A percentile compares a stretch with the other conserved stretches of the same genome.
Conservation (phyloP, 1,140 invertebrate genomes). For the Drosophila cardini region DNA sequence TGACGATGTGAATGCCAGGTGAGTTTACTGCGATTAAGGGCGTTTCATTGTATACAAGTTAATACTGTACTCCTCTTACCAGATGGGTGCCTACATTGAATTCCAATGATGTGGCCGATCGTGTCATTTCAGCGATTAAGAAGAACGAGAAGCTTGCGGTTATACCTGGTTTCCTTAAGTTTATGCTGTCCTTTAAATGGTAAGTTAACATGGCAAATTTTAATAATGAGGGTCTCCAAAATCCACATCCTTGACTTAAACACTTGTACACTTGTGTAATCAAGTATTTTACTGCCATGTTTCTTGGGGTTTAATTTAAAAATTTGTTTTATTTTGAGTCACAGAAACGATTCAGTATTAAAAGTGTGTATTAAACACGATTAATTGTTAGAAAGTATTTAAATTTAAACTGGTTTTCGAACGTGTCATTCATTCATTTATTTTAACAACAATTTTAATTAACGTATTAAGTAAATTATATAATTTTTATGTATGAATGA, state of each 20-base stretch:
- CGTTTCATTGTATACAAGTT: not conserved
- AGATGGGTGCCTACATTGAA: conserved; percentile 93
- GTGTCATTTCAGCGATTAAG: conserved; percentile 92
- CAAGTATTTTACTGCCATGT: not conserved
- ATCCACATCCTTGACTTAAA: conserved; percentile 10
- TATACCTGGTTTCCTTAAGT: conserved; percentile 90
- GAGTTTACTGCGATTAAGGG: conserved; percentile 61
- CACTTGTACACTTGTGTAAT: not conserved
- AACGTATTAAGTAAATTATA: too few relatives aligned
- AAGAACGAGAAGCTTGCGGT: conserved; percentile 92
- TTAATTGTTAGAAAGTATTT: not conserved
- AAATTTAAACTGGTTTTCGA: not conserved
- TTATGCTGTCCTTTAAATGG: conserved; percentile 89
- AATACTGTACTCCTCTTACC: conserved; percentile 51
- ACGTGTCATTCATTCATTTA: too few relatives aligned
- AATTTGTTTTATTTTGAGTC: too few relatives aligned
- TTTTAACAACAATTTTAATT: too few relatives aligned
- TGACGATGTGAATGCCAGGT: conserved; percentile 93
- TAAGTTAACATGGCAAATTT: conserved; percentile 84
- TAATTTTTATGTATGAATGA: too few relatives aligned
- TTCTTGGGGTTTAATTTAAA: not conserved
- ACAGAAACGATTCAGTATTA: not conserved
- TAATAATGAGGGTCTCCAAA: conserved; percentile 16
- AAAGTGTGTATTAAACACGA: not conserved
- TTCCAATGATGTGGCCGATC: conserved; percentile 93